Conservation (phyloP, 2,797 vertebrate genomes). For the Sciurus carolinensis region DNA sequence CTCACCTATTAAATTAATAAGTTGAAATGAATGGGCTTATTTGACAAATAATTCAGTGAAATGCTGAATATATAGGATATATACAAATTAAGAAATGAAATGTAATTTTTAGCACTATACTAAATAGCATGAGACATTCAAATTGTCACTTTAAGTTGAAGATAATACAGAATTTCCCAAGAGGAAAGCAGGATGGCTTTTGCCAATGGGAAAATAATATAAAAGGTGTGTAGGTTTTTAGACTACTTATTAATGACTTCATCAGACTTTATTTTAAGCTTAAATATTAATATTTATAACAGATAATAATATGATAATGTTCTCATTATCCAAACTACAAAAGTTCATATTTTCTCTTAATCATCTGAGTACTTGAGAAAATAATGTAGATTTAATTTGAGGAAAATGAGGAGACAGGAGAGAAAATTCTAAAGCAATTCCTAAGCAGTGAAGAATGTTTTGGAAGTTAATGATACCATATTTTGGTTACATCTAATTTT, state of each 20-base stretch:
- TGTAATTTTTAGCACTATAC: not conserved
- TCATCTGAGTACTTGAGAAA: not conserved
- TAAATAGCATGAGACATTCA: not conserved
- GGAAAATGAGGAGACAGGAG: not conserved
- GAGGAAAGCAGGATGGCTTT: not conserved
- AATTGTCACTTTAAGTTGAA: not conserved
- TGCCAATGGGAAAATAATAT: not conserved
- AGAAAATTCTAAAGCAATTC: not conserved
- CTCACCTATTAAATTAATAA: not conserved
- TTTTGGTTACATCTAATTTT: not conserved
- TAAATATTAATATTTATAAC: slow-evolving; percentile 32
- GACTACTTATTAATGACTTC: not conserved
- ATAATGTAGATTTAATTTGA: not conserved
- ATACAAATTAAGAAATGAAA: not conserved
- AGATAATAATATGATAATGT: not conserved
- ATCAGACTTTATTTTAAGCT: not conserved
- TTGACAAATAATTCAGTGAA: not conserved
- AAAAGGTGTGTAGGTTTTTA: not conserved
- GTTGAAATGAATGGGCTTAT: not conserved
- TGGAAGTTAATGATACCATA: not conserved
- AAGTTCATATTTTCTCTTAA: not conserved
- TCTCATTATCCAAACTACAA: not conserved
- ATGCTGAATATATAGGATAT: not conserved
- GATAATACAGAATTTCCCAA: not conserved
- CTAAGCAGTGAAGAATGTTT: not conserved